Conservation (phyloP, 2,888 invertebrate genomes). For the Polydrusus cervinus region DNA sequence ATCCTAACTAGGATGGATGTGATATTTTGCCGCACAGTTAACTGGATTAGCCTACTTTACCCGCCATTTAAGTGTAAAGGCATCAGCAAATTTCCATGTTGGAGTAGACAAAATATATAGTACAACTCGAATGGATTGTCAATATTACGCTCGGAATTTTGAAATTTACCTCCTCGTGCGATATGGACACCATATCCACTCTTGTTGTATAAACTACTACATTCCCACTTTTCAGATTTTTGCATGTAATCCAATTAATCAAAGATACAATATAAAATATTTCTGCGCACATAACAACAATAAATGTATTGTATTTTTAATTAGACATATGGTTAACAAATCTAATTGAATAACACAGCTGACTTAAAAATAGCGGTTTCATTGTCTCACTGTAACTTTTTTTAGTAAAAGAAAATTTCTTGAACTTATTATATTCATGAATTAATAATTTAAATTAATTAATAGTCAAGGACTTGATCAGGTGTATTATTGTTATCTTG, state of each 20-base stretch:
- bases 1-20: no score
- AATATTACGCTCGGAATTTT: no score
- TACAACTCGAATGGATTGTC: no score
- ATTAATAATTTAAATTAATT: constrained; percentile 1
- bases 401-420: constrained; percentile 38
- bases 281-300: constrained; percentile 35
- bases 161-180: no score
- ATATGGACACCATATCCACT: no score
- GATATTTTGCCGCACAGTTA: no score
- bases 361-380: constrained; percentile 22
- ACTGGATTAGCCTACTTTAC: no score
- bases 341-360: constrained; percentile 36
- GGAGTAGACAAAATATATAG: no score
- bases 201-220: no score
- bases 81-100: no score
- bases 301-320: constrained; percentile 26
- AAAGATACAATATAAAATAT: constrained; percentile 13
- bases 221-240: not conserved
- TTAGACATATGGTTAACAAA: constrained; percentile 35
- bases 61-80: no score
- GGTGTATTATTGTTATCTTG: constrained; percentile 18
- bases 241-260: not conserved
- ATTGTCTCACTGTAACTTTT: constrained; percentile 33
- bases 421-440: constrained; percentile 38
- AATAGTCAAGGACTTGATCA: constrained; percentile 36